phyloP scores from a whole-genome alignment of 2,888 invertebrate species.

The Noctua pronuba region DNA sequence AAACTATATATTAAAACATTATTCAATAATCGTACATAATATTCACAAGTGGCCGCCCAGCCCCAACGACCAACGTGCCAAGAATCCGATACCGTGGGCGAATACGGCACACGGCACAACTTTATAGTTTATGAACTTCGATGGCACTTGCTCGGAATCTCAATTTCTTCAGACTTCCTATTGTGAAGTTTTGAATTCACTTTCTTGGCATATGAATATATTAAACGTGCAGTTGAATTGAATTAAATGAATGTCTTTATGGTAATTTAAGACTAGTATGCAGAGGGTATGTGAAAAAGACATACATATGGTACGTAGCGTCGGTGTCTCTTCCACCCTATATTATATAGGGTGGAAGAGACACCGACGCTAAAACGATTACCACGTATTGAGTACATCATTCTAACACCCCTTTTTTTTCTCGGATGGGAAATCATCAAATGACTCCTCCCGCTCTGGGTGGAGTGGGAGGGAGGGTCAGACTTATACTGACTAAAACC shows the following conservation, averaged over 20 bases:
- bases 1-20: conserved; percentile 33
- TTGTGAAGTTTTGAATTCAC: conserved; percentile 31
- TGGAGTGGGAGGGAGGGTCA: too few species aligned
- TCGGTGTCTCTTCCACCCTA: too few species aligned
- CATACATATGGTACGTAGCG: too few species aligned
- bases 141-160: conserved; percentile 52
- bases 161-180: conserved; percentile 52
- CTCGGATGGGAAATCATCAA: too few species aligned
- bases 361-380: too few species aligned
- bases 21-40: conserved; percentile 46
- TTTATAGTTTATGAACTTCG: conserved; percentile 64
- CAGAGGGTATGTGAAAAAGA: background rate
- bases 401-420: too few species aligned
- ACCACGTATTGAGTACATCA: too few species aligned
- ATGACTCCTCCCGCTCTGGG: too few species aligned
- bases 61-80: conserved; percentile 57
- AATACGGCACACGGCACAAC: conserved; percentile 42
- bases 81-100: conserved; percentile 46
- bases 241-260: conserved; percentile 4
- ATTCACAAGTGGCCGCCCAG: conserved; percentile 52
- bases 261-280: background rate
- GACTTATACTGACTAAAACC: too few species aligned
- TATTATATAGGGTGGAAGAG: too few species aligned
- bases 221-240: conserved; percentile 14
- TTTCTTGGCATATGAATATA: conserved; percentile 40